phyloP scores from a whole-genome alignment of 2,797 vertebrate species.

The Anableps anableps region DNA sequence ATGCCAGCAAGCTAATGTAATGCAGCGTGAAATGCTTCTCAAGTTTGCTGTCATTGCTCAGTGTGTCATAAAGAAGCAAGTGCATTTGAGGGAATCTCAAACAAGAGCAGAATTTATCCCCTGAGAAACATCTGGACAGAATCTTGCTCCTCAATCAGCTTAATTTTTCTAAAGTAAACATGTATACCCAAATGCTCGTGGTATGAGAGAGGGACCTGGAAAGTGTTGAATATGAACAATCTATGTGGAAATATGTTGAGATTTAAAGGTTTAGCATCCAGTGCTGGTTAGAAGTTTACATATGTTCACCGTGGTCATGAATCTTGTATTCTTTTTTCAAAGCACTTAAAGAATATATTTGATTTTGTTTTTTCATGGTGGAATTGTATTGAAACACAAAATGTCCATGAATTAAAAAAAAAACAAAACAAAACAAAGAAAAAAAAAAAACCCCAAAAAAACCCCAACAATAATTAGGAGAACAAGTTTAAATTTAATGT shows the following conservation, averaged over 20 bases:
- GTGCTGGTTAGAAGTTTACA: neutral
- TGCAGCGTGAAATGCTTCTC: constrained; percentile 23
- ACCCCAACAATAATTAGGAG: neutral
- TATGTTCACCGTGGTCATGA: neutral
- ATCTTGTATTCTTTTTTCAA: neutral
- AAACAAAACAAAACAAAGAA: too few species aligned
- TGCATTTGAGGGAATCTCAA: neutral
- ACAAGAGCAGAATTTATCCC: neutral
- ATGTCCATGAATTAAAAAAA: neutral
- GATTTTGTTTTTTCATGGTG: too few species aligned
- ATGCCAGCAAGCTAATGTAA: constrained; percentile 21
- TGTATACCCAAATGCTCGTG: neutral
- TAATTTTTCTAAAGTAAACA: neutral
- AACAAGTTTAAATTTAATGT: neutral
- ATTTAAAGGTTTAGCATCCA: neutral
- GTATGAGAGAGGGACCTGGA: neutral
- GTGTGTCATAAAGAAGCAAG: constrained; percentile 2
- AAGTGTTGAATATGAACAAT: neutral
- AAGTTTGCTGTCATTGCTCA: constrained; percentile 12
- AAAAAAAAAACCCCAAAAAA: too few species aligned
- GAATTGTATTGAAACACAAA: neutral
- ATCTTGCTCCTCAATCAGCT: neutral
- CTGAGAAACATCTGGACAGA: neutral
- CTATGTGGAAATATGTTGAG: neutral
- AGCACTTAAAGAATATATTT: too few species aligned